Base-by-base conservation (phyloP, 2,888 invertebrate species). In the Diplazon laetatorius region DNA sequence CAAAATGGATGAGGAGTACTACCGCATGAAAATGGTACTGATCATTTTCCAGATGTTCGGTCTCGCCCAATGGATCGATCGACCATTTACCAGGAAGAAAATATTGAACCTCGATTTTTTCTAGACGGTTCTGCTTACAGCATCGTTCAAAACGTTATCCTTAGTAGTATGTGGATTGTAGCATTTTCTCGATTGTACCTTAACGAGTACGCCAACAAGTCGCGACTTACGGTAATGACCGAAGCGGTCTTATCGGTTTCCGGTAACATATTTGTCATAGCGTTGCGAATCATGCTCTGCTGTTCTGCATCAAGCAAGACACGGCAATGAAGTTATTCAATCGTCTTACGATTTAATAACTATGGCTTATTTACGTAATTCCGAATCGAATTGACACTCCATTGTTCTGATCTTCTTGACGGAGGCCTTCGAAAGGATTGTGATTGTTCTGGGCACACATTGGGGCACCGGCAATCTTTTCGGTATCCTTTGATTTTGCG, bases 41-140 rank as follows among this genome's bases (percentile, higher is more conserved):
- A 30, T 30, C 4, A 30, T 30, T 2, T 30, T 30, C 6, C 2
- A 30, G 6, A 6, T 30, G 6, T 30, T 30, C 30, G 30, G 30
- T 5, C 30, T 30, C 30, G 30, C 30, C 30, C 30, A 2, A 6
- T 30, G 30, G 30, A 6, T 30, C 30, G 30, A 5, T 5, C 30
- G 30, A 6, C 4, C 4, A 30, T 30, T 6, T 30, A 5, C 6
- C 6, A 6, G 6, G 6, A 30, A 30, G 6, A 30, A 30, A 5
- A 6, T 30, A 5, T 6, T 30, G 30, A 30, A 30, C 30, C 30
- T 5, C 6, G 30, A 30, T 5, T 2, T 30, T 30, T 30, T 6
- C 30, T 2, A 20, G 5, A 30, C 20, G 80, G 78, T 9, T 63
- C 42, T 3, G 1, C 63, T 35, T 86, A 85, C 55, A 83, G 83